Evolutionary conservation across 2,888 invertebrate species (phyloP).

Genomic region (Bombylius discolor): DNA sequence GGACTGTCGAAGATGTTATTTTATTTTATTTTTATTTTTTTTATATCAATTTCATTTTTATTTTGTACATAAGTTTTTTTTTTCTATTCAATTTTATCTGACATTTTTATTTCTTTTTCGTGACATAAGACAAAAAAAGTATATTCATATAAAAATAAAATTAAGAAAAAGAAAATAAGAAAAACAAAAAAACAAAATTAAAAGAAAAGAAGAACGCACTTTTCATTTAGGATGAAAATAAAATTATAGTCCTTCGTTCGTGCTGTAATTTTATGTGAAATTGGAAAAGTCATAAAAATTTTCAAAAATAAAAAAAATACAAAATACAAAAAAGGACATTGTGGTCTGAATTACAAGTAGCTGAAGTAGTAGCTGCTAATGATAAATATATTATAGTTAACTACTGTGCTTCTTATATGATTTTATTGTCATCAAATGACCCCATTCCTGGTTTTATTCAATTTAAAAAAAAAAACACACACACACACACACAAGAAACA

Average conservation of each 20-base stretch:
- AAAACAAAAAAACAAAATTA: neutral
- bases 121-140: neutral
- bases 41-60: neutral
- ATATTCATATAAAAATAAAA: neutral
- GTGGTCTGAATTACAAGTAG: slow-evolving; percentile 5
- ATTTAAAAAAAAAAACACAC: too few relatives aligned
- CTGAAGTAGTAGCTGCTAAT: neutral
- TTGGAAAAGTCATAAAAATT: neutral
- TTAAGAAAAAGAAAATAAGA: too few relatives aligned
- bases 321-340: neutral
- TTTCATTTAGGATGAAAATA: neutral
- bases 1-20: too few relatives aligned
- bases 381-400: too few relatives aligned
- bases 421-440: neutral
- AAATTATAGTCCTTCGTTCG: neutral
- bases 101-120: slow-evolving; percentile 6
- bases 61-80: neutral
- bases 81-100: neutral
- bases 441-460: too few relatives aligned
- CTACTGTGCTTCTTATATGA: neutral
- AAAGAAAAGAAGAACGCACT: neutral
- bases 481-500: too few relatives aligned
- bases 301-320: neutral
- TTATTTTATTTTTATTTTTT: neutral
- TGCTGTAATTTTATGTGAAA: neutral